Evolutionary conservation across 2,888 invertebrate species (phyloP), one percentile per base, ranked within the genome.

Genomic region (Temnothorax rugatulus): DNA sequence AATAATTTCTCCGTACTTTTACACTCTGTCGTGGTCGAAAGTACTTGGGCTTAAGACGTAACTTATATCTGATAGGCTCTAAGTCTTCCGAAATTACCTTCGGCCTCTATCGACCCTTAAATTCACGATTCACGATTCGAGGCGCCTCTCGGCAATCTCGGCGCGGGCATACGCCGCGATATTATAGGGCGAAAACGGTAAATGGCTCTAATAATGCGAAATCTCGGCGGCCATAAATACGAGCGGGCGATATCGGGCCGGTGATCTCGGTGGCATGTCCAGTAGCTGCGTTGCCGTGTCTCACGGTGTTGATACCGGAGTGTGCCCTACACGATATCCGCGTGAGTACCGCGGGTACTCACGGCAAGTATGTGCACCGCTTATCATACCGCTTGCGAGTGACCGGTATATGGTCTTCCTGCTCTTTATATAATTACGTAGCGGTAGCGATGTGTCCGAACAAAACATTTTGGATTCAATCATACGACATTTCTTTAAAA

Each of bases 121-220:
- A 85, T 79, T 85, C 85, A 71, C 85, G 84, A 89, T 84, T 82
- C 86, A 84, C 83, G 89, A 76, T 82, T 83, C 77, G 64, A 83
- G 83, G 83, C 83, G 89, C 86, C 85, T 84, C 84, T 66, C 59
- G 61, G 61, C 77, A 81, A 64, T 77, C 76, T 75, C 84, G 77
- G 44, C 75, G 87, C 85, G 82, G 83, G 76, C 90, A 77, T 57
- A 87, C 79, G 84, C 79, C 86, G 75, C 90, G 88, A 92, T 93
- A 94, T 93, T 94, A 94, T 91, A 91, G 92, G 91, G 91, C 91
- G 92, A 93, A 94, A 93, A 93, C 92, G 92, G 92, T 93, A 93
- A 95, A 94, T 93, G 93, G 93, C 94, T 91, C 93, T 94, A 94
- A 95, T 94, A 95, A 95, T 93, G 94, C 92, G 92, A 95, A 94